Evolutionary conservation across 2,113 vertebrate genomes (phyloP).

Genomic region (Nannobrachium achirus): DNA sequence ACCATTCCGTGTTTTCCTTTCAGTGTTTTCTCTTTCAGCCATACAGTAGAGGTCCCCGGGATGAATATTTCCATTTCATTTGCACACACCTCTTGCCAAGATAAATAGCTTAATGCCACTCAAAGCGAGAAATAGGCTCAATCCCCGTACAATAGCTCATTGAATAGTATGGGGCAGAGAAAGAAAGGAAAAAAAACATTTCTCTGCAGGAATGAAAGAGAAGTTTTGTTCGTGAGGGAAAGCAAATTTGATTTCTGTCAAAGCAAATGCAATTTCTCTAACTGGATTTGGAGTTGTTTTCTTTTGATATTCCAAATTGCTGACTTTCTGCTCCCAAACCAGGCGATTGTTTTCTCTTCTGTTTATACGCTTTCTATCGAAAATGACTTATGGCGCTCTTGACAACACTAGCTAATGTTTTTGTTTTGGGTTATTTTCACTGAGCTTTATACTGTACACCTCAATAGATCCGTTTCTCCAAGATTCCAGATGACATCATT

Average conservation of each 20-base stretch:
- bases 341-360: constrained; percentile 34
- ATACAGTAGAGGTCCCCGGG: constrained; percentile 24
- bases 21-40: constrained; percentile 16
- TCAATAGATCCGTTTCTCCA: no score
- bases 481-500: no score
- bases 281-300: constrained; percentile 60
- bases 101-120: constrained; percentile 57
- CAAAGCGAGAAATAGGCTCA: constrained; percentile 39
- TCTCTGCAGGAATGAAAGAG: constrained; percentile 21
- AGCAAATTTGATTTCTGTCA: constrained; percentile 48
- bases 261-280: constrained; percentile 47
- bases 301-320: constrained; percentile 54
- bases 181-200: constrained; percentile 20
- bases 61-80: constrained; percentile 46
- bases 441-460: no score
- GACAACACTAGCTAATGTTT: no score
- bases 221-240: constrained; percentile 37
- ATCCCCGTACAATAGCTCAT: constrained; percentile 32
- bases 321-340: constrained; percentile 44
- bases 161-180: constrained; percentile 11
- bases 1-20: constrained; percentile 21
- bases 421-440: no score
- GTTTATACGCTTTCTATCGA: constrained; percentile 4
- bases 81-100: constrained; percentile 35
- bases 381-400: constrained; percentile 25